Evolutionary conservation across 2,888 invertebrate species (phyloP).

Genomic region (Eupithecia vulgata): DNA sequence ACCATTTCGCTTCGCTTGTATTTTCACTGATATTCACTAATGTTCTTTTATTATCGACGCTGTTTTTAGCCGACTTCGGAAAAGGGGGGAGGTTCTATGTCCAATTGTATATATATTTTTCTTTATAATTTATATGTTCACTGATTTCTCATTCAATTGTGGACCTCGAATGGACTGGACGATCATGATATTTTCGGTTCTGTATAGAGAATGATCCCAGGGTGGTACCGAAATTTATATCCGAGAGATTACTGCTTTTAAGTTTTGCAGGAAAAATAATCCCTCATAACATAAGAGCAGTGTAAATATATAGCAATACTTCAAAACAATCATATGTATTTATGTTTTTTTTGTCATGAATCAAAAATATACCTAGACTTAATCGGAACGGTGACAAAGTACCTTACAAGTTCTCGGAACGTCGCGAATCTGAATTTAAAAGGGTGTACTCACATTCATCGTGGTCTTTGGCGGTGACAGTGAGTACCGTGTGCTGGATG

Average conservation of each 20-base stretch:
- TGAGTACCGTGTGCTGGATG: conserved; percentile 97
- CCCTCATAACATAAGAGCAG: no score
- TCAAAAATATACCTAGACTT: background rate
- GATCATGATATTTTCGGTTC: background rate
- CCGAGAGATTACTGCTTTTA: background rate
- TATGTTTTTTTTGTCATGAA: background rate
- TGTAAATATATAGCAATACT: background rate
- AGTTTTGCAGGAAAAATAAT: no score
- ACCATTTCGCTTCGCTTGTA: background rate
- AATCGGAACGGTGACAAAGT: background rate
- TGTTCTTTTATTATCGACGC: background rate
- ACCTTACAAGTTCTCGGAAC: background rate
- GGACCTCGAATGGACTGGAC: no score
- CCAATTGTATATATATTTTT: no score
- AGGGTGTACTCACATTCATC: conserved; percentile 95
- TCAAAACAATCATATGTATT: background rate
- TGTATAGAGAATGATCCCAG: background rate
- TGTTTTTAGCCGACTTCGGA: background rate
- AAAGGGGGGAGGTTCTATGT: background rate
- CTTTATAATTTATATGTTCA: background rate
- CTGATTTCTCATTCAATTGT: background rate
- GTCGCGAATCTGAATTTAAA: background rate
- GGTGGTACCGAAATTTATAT: background rate
- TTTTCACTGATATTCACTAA: background rate
- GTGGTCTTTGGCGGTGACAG: conserved; percentile 99